Evolutionary conservation across 1,140 invertebrate species (phyloP), one percentile per base, ranked within the genome.

Genomic region (Tetragonula clypearis): DNA sequence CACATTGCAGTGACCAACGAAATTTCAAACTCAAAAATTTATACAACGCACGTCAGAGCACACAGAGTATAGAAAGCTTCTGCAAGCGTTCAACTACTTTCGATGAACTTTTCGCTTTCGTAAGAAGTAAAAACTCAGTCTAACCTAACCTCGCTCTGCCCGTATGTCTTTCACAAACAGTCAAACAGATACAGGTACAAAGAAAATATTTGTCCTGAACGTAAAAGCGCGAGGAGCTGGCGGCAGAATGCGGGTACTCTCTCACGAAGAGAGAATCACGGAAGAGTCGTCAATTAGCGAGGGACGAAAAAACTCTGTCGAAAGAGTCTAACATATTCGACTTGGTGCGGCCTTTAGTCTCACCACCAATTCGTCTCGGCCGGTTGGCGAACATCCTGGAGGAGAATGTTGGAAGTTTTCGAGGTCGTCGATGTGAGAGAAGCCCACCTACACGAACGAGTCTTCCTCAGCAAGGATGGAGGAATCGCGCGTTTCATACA

Each of bases 301-400:
- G 15, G 15, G 49, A n/a, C 26, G 58, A 62, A 79, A 79, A 26
- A 69, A 68, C 19, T 79, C 65, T 26, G 65, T 68, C 65, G 26
- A 69, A 66, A n/a, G 58, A 41, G 26, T 23, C 35, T 78, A n/a
- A 84, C 21, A n/a, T 86, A 73, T 85, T 72, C 26, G 55, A 74
- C 55, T 60, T 21, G 82, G 35, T 78, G 84, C 74, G 84, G 30
- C 86, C 86, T 87, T 81, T 86, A 84, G 55, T 66, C 73, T 41
- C 12, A 41, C n/a, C 62, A 30, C 73, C 73, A 55, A 86, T 85
- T 77, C 78, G 74, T 87, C 71, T 79, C 76, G 66, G 60, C 23
- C 55, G 17, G 17, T 53, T 53, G 49, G 41, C n/a, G 72, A 35
- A 58, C 19, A 68, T 85, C 71, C 86, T 60, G 55, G 56, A 74